These are phyloP conservation scores for Polypterus bichir DNA, from an alignment of 2,113 vertebrate species.

Conservation along the genomic window DNA sequence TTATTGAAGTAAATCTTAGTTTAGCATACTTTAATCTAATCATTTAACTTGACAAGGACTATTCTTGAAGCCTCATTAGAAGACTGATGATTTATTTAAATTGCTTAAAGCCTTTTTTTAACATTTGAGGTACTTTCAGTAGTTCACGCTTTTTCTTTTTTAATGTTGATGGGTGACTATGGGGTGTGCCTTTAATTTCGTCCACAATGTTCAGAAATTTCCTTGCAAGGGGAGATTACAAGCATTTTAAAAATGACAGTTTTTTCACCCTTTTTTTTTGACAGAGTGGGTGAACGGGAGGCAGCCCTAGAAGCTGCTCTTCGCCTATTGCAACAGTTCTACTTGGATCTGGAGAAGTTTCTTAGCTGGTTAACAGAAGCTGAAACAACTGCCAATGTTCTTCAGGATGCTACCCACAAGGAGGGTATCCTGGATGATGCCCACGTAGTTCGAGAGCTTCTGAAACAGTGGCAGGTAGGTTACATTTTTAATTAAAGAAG, in stretches of 20 bases:
- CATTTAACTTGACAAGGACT: too few relatives aligned
- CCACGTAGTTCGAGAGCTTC: conserved; percentile 57
- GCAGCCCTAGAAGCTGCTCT: conserved; percentile 65
- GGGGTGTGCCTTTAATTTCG: background rate
- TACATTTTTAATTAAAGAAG: too few relatives aligned
- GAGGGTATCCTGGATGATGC: conserved; percentile 69
- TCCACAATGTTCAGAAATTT: background rate
- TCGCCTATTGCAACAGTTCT: conserved; percentile 73
- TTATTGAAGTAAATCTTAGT: too few relatives aligned
- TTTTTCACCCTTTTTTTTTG: conserved; percentile 24
- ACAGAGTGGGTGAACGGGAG: conserved; percentile 72
- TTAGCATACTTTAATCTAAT: too few relatives aligned
- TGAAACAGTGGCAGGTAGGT: conserved; percentile 83
- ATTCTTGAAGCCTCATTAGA: too few relatives aligned
- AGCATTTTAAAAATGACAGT: background rate
- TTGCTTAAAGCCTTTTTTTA: too few relatives aligned
- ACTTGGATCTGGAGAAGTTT: conserved; percentile 85
- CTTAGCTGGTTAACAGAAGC: conserved; percentile 91
- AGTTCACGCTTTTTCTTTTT: too few relatives aligned
- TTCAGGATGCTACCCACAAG: conserved; percentile 81
- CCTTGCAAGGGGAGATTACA: background rate
- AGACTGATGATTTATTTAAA: too few relatives aligned
- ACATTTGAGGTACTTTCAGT: too few relatives aligned
- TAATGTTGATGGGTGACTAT: too few relatives aligned
- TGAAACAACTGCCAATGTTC: conserved; percentile 87